A percentile compares a stretch with the other conserved stretches of the same genome.
Conservation (phyloP, 2,888 invertebrate species). For the Hoplodrina blanda region DNA sequence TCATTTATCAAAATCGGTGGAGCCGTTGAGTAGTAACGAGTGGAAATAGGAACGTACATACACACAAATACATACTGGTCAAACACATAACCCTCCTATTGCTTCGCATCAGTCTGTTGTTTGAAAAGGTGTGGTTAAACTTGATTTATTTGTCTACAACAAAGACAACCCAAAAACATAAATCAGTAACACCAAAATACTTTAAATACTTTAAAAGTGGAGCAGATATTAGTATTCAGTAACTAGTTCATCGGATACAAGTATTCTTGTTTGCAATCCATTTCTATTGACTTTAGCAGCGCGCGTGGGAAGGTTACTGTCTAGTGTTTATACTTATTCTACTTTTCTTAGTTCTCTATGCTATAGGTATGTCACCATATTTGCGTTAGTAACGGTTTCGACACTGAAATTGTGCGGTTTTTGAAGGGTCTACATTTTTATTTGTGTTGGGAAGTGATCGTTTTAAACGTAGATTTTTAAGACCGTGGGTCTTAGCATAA, state of each 20-base stretch:
- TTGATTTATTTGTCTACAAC: no score
- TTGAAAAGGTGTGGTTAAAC: no score
- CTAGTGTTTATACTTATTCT: slow-evolving; percentile 5
- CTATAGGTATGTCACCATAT: slow-evolving; percentile 7
- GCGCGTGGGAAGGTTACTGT: slow-evolving; percentile 50
- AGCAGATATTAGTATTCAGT: slow-evolving; percentile 17
- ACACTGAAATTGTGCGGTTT: slow-evolving; percentile 16
- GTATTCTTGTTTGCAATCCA: slow-evolving; percentile 26
- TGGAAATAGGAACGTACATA: no score
- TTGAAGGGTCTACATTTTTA: not conserved
- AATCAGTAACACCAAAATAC: slow-evolving; percentile 14
- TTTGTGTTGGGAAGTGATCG: no score
- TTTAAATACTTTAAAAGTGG: slow-evolving; percentile 31
- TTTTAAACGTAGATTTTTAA: no score
- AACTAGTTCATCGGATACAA: slow-evolving; percentile 28
- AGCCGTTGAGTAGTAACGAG: no score
- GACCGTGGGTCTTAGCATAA: no score
- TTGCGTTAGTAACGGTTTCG: slow-evolving; percentile 16
- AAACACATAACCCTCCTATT: no score
- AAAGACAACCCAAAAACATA: no score
- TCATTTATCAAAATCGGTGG: no score
- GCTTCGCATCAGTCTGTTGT: no score
- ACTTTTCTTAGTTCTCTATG: slow-evolving; percentile 37
- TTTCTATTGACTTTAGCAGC: slow-evolving; percentile 50
- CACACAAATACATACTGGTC: no score